Base-by-base conservation (phyloP, 2,797 vertebrate species). In the Pogonophryne albipinna region DNA sequence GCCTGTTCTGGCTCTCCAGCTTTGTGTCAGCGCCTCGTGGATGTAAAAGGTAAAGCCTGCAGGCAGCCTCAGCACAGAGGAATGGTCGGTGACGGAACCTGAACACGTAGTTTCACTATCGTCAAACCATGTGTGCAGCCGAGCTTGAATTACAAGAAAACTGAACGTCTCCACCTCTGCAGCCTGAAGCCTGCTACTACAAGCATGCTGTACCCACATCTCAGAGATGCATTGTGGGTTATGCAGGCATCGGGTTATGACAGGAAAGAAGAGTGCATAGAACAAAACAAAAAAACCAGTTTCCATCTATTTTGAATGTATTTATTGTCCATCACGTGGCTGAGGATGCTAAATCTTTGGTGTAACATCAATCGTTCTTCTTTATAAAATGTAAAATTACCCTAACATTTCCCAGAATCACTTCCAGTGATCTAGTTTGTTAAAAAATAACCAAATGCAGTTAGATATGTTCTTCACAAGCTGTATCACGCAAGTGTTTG, bases 1-100 rank as follows among this genome's bases (percentile, higher is more conserved):
- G 86, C 78, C 82, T 83, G 82, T 76, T 79, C 78, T 62, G 77
- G 73, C 87, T 82, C 78, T 50, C 57, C 72, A 13, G 74, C 76
- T 84, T 84, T 84, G 81, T 86, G 83, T 82, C 75, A 23, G 62
- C 10, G 56, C 57, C 73, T 75, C 69, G 73, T 44, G 53, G 69
- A 64, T 64, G 76, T 80, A 49, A 62, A 85, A 79, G 79, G 85
- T 80, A 71, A 76, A 74, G 73, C 55, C 60, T 57, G 45, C 42
- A 10, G 0, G 47, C 47, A 58, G 66, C 17, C 4, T 20, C 10
- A 71, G 67, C 65, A 34, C 50, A 60, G 20, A 50, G 14, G 55
- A 52, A 58, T 15, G 31, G 14, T 20, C 59, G 46, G 27, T 51
- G 61, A 56, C 51, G 17, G 15, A 62, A 74, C 45, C 15, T 19